phyloP scores from a whole-genome alignment of 2,888 invertebrate genomes.

The Drosophila mulleri region DNA sequence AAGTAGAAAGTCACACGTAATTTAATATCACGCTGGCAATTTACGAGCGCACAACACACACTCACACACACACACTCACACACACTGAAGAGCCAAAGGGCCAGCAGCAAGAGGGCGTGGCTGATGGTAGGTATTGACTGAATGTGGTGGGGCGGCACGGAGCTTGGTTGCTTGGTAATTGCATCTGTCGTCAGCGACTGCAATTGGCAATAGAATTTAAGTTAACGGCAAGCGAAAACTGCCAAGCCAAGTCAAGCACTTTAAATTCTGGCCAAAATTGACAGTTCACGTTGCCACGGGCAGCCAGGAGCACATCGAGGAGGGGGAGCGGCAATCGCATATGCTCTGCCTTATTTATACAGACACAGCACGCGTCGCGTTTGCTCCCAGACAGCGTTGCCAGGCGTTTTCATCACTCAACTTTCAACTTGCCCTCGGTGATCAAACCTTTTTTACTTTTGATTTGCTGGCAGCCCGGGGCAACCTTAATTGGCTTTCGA shows the following conservation, averaged over 20 bases:
- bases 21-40: slow-evolving; percentile 80
- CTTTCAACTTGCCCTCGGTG: slow-evolving; percentile 4
- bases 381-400: slow-evolving; percentile 10
- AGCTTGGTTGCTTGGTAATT: slow-evolving; percentile 41
- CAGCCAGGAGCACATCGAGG: not conserved
- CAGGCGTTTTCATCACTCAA: slow-evolving; percentile 5
- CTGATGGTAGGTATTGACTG: not conserved
- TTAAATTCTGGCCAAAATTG: slow-evolving; percentile 39
- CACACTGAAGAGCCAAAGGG: slow-evolving; percentile 5
- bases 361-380: slow-evolving; percentile 4
- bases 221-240: slow-evolving; percentile 10
- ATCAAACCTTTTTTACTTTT: slow-evolving; percentile 57
- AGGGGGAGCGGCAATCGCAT: slow-evolving; percentile 13
- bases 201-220: slow-evolving; percentile 67
- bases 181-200: slow-evolving; percentile 63
- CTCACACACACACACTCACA: not conserved
- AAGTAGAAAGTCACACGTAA: slow-evolving; percentile 80
- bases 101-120: not conserved
- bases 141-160: slow-evolving; percentile 2
- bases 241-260: slow-evolving; percentile 27
- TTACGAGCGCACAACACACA: slow-evolving; percentile 61
- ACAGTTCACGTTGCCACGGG: slow-evolving; percentile 30
- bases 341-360: slow-evolving; percentile 34
- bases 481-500: slow-evolving; percentile 69
- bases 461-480: slow-evolving; percentile 20